These are phyloP conservation scores for Drosophila cognata DNA, from an alignment of 2,888 invertebrate species.

Conservation along the genomic window DNA sequence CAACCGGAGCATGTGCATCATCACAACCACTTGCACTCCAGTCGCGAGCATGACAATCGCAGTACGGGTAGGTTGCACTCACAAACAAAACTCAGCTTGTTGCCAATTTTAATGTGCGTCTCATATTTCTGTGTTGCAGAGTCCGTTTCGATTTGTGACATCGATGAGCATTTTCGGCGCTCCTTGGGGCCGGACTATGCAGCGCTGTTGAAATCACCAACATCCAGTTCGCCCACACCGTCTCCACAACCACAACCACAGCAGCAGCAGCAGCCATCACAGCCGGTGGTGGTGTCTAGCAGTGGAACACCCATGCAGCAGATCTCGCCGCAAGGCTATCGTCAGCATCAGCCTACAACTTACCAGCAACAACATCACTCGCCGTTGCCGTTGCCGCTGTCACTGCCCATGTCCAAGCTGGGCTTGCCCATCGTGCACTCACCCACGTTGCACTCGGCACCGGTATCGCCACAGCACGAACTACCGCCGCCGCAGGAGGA, in stretches of 20 bases:
- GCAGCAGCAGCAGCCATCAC: slow-evolving; percentile 28
- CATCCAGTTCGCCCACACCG: slow-evolving; percentile 75
- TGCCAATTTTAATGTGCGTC: not conserved
- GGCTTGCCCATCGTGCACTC: slow-evolving; percentile 58
- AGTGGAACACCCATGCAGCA: slow-evolving; percentile 64
- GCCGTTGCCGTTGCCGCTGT: slow-evolving; percentile 39
- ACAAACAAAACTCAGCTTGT: not conserved
- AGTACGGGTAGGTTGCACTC: slow-evolving; percentile 72
- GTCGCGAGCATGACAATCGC: slow-evolving; percentile 81
- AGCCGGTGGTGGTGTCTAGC: slow-evolving; percentile 38
- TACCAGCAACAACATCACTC: slow-evolving; percentile 57
- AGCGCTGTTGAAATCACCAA: slow-evolving; percentile 86
- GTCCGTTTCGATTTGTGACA: slow-evolving; percentile 92
- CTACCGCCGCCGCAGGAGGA: slow-evolving; percentile 79
- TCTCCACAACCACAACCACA: slow-evolving; percentile 74
- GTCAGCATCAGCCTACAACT: slow-evolving; percentile 34
- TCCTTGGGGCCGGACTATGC: slow-evolving; percentile 94
- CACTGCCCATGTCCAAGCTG: slow-evolving; percentile 46
- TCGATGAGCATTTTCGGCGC: slow-evolving; percentile 97
- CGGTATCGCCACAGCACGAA: slow-evolving; percentile 62
- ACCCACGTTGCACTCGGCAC: slow-evolving; percentile 62
- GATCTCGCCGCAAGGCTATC: slow-evolving; percentile 67
- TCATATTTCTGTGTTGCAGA: slow-evolving; percentile 84
- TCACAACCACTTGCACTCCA: slow-evolving; percentile 53
- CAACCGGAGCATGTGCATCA: slow-evolving; percentile 65